Evolutionary conservation across 2,888 invertebrate genomes (phyloP).

Genomic region (Hemistola chrysoprasaria): DNA sequence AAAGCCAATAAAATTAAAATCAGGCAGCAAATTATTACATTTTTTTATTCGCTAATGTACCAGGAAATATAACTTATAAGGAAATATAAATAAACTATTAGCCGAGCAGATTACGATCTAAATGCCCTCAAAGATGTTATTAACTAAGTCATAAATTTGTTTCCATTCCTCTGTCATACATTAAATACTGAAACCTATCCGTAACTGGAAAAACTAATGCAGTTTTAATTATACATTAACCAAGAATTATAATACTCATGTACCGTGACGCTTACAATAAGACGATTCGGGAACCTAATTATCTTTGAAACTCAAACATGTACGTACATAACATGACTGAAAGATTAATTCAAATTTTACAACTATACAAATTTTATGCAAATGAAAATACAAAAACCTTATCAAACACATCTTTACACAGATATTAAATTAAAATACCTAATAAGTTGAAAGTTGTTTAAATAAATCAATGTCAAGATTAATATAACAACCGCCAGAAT

Average conservation of each 20-base stretch:
- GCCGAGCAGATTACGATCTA: slow-evolving; percentile 13
- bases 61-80: slow-evolving; percentile 14
- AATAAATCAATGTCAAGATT: background rate
- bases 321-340: slow-evolving; percentile 9
- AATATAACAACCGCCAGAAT: slow-evolving; percentile 36
- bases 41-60: background rate
- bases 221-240: slow-evolving; percentile 15
- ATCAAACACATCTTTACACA: too few species aligned
- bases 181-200: slow-evolving; percentile 1
- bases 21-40: slow-evolving; percentile 2
- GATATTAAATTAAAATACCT: too few species aligned
- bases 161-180: slow-evolving; percentile 9
- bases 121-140: slow-evolving; percentile 15
- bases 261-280: slow-evolving; percentile 19
- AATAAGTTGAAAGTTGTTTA: too few species aligned
- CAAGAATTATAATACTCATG: slow-evolving; percentile 23
- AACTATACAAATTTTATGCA: slow-evolving; percentile 4
- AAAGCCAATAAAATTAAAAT: background rate
- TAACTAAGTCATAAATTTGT: slow-evolving; percentile 8
- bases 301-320: slow-evolving; percentile 8
- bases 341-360: background rate
- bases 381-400: too few species aligned
- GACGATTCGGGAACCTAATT: slow-evolving; percentile 20
- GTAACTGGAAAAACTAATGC: slow-evolving; percentile 14
- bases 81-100: slow-evolving; percentile 19